Conservation (phyloP, 64 coral and sea anemone genomes). For the Acropora yongei region DNA sequence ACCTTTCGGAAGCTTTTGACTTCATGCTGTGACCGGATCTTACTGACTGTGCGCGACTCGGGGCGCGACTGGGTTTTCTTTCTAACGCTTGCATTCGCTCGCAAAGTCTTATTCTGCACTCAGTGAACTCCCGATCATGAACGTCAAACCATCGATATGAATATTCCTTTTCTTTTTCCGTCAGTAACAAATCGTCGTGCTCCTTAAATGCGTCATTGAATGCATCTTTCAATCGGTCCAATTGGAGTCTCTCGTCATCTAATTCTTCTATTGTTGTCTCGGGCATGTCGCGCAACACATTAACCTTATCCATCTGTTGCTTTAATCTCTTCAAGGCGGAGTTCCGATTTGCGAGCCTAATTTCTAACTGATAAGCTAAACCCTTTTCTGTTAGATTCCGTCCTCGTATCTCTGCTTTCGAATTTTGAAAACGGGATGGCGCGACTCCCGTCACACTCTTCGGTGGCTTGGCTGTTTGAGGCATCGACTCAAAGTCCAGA, state of each 20-base stretch:
- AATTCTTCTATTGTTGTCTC: conserved; percentile 4
- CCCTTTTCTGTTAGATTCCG: conserved; percentile 5
- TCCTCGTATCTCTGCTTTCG: not conserved
- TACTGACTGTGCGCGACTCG: not conserved
- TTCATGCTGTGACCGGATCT: not conserved
- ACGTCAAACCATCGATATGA: conserved; percentile 3
- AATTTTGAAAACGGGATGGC: not conserved
- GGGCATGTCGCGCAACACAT: not conserved
- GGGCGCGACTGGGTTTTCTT: not conserved
- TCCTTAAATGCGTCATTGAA: not conserved
- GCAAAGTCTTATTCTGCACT: conserved; percentile 18
- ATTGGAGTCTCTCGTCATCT: not conserved
- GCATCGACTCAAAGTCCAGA: not conserved
- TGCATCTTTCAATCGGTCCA: conserved; percentile 9
- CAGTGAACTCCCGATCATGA: not conserved
- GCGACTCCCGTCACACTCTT: not conserved
- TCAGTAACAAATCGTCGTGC: not conserved
- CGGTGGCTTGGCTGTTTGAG: not conserved
- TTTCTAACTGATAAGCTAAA: not conserved
- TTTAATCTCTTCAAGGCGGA: not conserved
- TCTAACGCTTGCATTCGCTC: conserved; percentile 32
- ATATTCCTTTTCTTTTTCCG: not conserved
- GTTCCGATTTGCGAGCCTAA: not conserved
- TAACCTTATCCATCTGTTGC: conserved; percentile 3
- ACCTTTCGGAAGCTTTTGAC: not conserved